Evolutionary conservation across 2,888 invertebrate species (phyloP).

Genomic region (Caenorhabditis imperialis): DNA sequence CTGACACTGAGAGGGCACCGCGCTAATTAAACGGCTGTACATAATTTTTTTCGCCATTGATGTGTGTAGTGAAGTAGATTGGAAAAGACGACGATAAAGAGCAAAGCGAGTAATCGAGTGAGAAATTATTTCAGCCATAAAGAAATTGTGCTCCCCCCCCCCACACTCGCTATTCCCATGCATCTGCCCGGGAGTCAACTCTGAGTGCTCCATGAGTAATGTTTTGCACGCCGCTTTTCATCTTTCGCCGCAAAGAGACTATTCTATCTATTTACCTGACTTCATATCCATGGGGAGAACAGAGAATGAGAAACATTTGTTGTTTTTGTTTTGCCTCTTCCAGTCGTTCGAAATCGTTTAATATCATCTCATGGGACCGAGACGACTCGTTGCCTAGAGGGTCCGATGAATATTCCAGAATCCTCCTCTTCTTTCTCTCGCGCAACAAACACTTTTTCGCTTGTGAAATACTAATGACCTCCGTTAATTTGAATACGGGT

Average conservation of each 20-base stretch:
- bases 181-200: constrained; percentile 19
- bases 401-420: constrained; percentile 46
- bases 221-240: constrained; percentile 21
- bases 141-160: constrained; percentile 18
- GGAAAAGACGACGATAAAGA: constrained; percentile 43
- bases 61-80: constrained; percentile 54
- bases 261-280: constrained; percentile 24
- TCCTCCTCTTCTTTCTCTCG: constrained; percentile 18
- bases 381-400: constrained; percentile 9
- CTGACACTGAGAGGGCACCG: constrained; percentile 28
- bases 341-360: constrained; percentile 13
- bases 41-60: constrained; percentile 47
- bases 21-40: constrained; percentile 53
- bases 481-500: constrained; percentile 18
- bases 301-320: constrained; percentile 26
- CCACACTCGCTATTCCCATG: constrained; percentile 3
- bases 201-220: constrained; percentile 28
- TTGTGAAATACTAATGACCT: constrained; percentile 48
- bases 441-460: constrained; percentile 34
- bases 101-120: constrained; percentile 54
- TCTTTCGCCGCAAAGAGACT: constrained; percentile 3
- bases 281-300: background rate
- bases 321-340: constrained; percentile 26
- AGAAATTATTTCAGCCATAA: constrained; percentile 59
- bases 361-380: constrained; percentile 6